Base-by-base conservation (phyloP, 1,140 invertebrate genomes). In the Anthonomus grandis region DNA sequence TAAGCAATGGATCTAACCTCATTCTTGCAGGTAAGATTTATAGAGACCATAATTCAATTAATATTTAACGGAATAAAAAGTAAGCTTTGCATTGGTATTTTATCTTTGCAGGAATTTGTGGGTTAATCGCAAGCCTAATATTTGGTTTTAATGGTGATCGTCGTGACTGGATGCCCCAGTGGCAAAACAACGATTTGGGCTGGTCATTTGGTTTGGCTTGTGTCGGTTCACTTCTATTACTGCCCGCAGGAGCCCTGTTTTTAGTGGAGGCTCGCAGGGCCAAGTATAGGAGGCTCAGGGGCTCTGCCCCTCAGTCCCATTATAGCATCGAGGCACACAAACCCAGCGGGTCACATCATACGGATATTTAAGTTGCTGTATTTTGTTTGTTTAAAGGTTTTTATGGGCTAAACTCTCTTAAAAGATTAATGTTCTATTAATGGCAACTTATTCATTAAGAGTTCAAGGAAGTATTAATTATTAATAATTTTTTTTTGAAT, bases 141-240 rank as follows among this genome's bases (percentile, higher is more conserved):
- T 97, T 97, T 77, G 95, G 94, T 22, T 85, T 86, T 0, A 80
- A 86, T 67, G 94, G 93, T 9, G 92, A 97, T 75, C 86, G 90
- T 2, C 77, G 94, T 19, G 89, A 92, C 66, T 98, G 95, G 94
- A 95, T 97, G 90, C 95, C 94, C 0, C 85, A 95, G 67, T 96
- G 93, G 83, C 91, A 97, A 65, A 90, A 95, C 67, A 97, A 97
- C 75, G 86, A 93, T 69, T 81, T 97, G n/a, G 87, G 93, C 2
- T 98, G 93, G 93, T 93, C 93, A 1, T 98, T 85, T 76, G 94
- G 89, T 4, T 74, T 97, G 15, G 92, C 83, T 27, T 87, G 89
- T 8, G 75, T 95, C 13, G 91, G 91, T 17, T 83, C 84, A 3
- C 77, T 91, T 12, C 75, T 85, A 17, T 73, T 90, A 9, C 78